Percentiles rank a stretch among this genome's conserved stretches.
These are phyloP conservation scores for Ephydatia muelleri DNA, from an alignment of 37 sponge, comb jelly and placozoan genomes.

Conservation along the genomic window DNA sequence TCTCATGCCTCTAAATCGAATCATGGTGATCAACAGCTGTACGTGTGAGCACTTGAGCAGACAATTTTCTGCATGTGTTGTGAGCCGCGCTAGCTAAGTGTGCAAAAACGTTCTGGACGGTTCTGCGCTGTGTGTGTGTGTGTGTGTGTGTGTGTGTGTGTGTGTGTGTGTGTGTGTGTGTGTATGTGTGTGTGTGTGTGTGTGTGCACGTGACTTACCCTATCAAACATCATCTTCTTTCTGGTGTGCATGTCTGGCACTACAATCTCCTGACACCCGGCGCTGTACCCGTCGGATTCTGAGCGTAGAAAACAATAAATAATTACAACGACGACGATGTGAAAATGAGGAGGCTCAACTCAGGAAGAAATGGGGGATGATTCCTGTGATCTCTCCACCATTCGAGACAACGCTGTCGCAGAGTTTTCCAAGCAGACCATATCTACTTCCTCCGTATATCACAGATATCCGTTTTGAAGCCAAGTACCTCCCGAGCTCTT, in stretches of 20 bases:
- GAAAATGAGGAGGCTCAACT: constrained; percentile 3
- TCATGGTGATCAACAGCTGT: background rate
- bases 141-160: too few species aligned
- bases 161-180: too few species aligned
- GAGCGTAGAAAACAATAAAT: background rate
- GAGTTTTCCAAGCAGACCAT: constrained; percentile 47
- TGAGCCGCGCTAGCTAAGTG: too few species aligned
- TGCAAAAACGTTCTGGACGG: too few species aligned
- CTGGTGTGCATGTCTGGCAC: constrained; percentile 69
- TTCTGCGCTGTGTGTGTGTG: too few species aligned
- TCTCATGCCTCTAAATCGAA: background rate
- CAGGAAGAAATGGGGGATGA: constrained; percentile 62
- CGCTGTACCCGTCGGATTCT: constrained; percentile 24
- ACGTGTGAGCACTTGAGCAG: too few species aligned
- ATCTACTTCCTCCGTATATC: constrained; percentile 61
- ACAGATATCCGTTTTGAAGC: constrained; percentile 24
- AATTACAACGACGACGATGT: background rate
- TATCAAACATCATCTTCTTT: constrained; percentile 68
- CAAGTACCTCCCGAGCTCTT: constrained; percentile 49
- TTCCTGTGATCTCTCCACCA: constrained; percentile 55
- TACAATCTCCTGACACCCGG: constrained; percentile 41
- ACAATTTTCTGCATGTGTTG: too few species aligned
- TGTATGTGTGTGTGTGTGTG: too few species aligned
- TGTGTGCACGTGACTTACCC: constrained; percentile 13
- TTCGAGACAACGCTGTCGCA: constrained; percentile 23